These are phyloP conservation scores for Bombyx mandarina DNA, from an alignment of 1,140 invertebrate species.

Conservation along the genomic window DNA sequence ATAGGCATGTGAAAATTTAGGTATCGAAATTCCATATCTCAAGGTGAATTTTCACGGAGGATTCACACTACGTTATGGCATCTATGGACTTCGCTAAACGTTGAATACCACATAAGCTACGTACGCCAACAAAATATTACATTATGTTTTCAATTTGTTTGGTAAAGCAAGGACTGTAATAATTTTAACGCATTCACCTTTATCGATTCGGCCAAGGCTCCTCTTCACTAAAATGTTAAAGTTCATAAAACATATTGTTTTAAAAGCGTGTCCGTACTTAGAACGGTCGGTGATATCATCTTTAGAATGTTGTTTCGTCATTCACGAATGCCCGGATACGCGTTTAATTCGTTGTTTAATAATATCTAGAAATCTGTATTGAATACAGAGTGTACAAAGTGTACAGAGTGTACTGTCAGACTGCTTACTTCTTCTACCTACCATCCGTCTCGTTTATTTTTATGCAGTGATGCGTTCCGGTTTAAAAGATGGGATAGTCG, in stretches of 20 bases:
- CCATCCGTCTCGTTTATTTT: background rate
- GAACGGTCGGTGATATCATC: conserved; percentile 16
- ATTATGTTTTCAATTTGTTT: too few species aligned
- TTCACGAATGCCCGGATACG: conserved; percentile 11
- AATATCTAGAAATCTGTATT: background rate
- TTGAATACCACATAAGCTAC: too few species aligned
- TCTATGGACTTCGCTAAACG: too few species aligned
- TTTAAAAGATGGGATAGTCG: too few species aligned
- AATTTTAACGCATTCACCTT: too few species aligned
- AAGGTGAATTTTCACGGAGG: too few species aligned
- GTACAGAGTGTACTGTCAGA: background rate
- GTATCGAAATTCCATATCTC: too few species aligned
- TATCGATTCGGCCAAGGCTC: conserved; percentile 12
- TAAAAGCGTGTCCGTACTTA: conserved; percentile 9
- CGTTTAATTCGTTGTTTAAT: background rate
- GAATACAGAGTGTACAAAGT: background rate
- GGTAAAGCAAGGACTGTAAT: too few species aligned
- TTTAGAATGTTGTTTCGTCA: conserved; percentile 11
- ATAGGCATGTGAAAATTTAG: too few species aligned
- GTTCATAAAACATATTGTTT: conserved; percentile 12
- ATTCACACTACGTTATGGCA: too few species aligned
- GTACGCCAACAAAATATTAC: too few species aligned
- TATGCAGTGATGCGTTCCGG: too few species aligned
- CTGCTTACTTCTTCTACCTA: background rate
- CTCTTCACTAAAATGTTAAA: conserved; percentile 16